Evolutionary conservation across 2,113 vertebrate species (phyloP).

Genomic region (Arothron firmamentum): DNA sequence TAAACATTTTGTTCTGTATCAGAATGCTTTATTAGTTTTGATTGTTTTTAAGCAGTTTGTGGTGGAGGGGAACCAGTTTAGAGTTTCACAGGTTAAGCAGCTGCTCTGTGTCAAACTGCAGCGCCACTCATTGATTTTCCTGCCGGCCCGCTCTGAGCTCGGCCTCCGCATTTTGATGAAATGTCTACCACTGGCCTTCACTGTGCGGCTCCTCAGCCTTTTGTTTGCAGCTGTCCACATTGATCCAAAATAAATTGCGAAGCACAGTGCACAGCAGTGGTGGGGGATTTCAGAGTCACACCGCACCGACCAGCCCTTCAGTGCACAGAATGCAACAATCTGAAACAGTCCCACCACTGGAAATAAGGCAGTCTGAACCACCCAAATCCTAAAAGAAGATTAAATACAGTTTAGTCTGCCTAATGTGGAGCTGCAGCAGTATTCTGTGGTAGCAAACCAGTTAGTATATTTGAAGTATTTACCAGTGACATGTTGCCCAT

Average conservation of each 20-base stretch:
- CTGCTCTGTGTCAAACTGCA: constrained; percentile 16
- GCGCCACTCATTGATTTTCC: constrained; percentile 25
- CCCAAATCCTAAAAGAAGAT: constrained; percentile 66
- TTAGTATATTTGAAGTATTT: too few species aligned
- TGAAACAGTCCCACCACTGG: constrained; percentile 4
- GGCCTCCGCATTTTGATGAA: constrained; percentile 20
- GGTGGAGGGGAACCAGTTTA: constrained; percentile 24
- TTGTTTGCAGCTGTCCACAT: constrained; percentile 56
- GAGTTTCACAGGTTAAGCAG: constrained; percentile 37
- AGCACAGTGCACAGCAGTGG: constrained; percentile 26
- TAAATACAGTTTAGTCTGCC: constrained; percentile 39
- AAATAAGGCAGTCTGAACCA: constrained; percentile 46
- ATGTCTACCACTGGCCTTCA: constrained; percentile 18
- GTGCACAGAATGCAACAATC: neutral
- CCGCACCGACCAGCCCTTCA: neutral
- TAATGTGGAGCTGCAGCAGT: constrained; percentile 23
- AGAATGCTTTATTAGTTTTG: constrained; percentile 10
- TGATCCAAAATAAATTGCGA: constrained; percentile 58
- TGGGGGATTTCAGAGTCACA: constrained; percentile 32
- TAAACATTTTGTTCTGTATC: neutral
- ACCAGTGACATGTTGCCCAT: too few species aligned
- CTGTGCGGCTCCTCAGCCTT: constrained; percentile 40
- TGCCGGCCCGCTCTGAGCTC: constrained; percentile 4
- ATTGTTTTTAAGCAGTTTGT: constrained; percentile 19
- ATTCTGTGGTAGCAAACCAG: neutral